phyloP scores from a whole-genome alignment of 2,113 vertebrate genomes.

The Pteronura brasiliensis region DNA sequence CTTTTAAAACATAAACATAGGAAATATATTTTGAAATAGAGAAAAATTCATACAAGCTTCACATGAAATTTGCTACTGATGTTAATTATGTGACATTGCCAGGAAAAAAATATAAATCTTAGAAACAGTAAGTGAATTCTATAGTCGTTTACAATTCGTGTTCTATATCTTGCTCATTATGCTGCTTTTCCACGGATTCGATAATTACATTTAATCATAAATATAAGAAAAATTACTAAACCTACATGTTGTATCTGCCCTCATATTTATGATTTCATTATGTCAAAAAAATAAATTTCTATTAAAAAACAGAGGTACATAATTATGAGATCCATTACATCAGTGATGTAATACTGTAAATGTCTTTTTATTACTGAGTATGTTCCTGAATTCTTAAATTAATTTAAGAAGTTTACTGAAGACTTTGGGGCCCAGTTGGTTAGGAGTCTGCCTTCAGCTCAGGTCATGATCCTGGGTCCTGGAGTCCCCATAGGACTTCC shows the following conservation, averaged over 20 bases:
- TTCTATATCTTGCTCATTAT: conserved; percentile 58
- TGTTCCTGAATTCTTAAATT: neutral
- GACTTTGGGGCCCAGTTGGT: neutral
- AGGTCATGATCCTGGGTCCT: neutral
- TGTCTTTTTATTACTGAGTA: neutral
- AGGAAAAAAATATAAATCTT: neutral
- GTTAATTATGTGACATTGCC: neutral
- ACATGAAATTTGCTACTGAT: neutral
- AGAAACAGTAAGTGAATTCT: conserved; percentile 54
- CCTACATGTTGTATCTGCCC: neutral
- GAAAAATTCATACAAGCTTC: neutral
- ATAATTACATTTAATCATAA: conserved; percentile 60
- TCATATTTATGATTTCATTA: conserved; percentile 37
- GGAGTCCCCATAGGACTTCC: neutral
- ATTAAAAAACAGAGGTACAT: neutral
- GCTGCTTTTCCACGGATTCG: conserved; percentile 38
- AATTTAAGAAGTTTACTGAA: neutral
- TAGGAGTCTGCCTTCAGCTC: neutral
- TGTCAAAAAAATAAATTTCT: conserved; percentile 25
- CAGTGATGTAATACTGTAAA: neutral
- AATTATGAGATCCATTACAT: neutral
- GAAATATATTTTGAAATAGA: neutral
- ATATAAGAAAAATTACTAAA: conserved; percentile 55
- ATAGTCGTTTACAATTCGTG: conserved; percentile 38
- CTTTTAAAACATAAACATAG: neutral